These are phyloP conservation scores for Cephalotes varians DNA, from an alignment of 2,888 invertebrate genomes.

Conservation along the genomic window DNA sequence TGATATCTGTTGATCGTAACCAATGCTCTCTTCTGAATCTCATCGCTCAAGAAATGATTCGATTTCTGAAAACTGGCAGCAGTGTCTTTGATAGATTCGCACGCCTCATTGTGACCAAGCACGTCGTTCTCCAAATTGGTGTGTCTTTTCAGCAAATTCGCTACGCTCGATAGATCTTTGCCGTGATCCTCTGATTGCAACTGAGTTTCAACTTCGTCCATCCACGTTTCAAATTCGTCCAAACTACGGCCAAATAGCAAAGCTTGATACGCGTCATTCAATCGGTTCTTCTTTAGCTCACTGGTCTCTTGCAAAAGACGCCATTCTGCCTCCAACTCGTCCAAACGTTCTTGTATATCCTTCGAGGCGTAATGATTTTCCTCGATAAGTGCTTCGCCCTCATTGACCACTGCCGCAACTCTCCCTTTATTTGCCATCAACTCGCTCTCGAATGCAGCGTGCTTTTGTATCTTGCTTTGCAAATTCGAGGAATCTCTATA, in stretches of 20 bases:
- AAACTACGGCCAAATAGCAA: conserved; percentile 94
- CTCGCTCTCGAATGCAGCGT: conserved; percentile 98
- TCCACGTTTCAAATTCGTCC: conserved; percentile 97
- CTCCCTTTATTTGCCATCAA: conserved; percentile 95
- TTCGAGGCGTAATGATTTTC: conserved; percentile 95
- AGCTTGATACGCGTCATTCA: conserved; percentile 97
- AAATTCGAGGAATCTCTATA: conserved; percentile 98
- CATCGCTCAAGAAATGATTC: conserved; percentile 96
- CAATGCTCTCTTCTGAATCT: conserved; percentile 92
- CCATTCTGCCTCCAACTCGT: conserved; percentile 96
- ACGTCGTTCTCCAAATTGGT: conserved; percentile 95
- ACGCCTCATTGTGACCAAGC: conserved; percentile 93
- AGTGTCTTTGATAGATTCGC: conserved; percentile 92
- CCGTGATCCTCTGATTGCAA: conserved; percentile 93
- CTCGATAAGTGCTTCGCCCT: conserved; percentile 88
- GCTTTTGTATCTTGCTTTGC: conserved; percentile 98
- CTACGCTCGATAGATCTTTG: conserved; percentile 95
- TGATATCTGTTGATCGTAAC: conserved; percentile 91
- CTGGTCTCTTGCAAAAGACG: conserved; percentile 93
- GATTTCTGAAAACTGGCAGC: conserved; percentile 92
- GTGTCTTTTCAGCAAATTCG: conserved; percentile 93
- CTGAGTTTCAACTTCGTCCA: conserved; percentile 94
- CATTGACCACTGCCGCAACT: conserved; percentile 93
- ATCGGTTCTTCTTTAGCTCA: conserved; percentile 92
- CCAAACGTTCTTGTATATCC: conserved; percentile 93